Evolutionary conservation across 2,797 vertebrate species (phyloP), one percentile per base, ranked within the genome.

Genomic region (Pelobates cultripes): DNA sequence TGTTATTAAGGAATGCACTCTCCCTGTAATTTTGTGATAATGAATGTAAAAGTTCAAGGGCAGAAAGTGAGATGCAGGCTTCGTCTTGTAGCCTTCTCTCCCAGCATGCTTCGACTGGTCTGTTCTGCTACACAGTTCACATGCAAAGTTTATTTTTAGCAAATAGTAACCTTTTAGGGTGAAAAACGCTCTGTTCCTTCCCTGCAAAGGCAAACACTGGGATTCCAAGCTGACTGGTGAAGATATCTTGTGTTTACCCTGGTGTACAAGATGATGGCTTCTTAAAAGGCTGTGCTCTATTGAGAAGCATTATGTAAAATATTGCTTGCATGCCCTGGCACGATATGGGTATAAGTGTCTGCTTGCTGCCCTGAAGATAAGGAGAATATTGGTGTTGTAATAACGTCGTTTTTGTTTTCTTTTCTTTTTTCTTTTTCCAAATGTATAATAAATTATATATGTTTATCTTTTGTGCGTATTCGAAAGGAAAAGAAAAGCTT

Each of bases 21-120:
- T 90, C 91, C 89, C 90, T 93, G 86, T 93, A 92, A 94, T 94
- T 94, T 15, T 93, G 90, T 92, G 90, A 67, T 93, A 92, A 93
- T 92, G 90, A 93, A 92, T 91, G 90, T 87, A 87, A 80, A 86
- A 89, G 90, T 91, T 91, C 87, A 89, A 89, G 90, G 89, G 86
- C 86, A 91, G 86, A 90, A 88, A 89, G 87, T 85, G 47, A 78
- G 82, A 78, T 85, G 88, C 92, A 88, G 83, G 92, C 90, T 75
- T 73, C 79, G 88, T 85, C 93, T 85, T 87, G 92, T 84, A 80
- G 75, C 74, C 51, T 89, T 85, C 85, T 84, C 84, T 83, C 88
- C 86, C 84, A 84, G 88, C 87, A 85, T 89, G 88, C 88, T 85
- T 79, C 88, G 87, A 70, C 79, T 86, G 87, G 86, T 51, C 84